Evolutionary conservation across 2,113 vertebrate genomes (phyloP), one percentile per base, ranked within the genome.

Genomic region (Anolis sagrei): DNA sequence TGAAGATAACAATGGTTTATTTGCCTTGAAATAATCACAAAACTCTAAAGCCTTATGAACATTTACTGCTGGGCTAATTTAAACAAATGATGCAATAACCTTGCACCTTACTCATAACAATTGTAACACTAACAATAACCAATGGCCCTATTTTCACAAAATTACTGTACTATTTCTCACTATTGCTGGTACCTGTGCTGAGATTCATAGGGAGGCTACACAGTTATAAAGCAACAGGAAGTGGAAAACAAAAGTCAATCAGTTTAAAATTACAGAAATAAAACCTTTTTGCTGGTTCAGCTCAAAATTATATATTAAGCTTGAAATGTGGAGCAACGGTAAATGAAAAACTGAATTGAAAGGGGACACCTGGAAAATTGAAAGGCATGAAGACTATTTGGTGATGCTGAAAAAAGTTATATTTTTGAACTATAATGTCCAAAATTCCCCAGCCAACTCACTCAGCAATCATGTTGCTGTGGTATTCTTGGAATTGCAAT

Each of bases 11-110:
- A 64, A 69, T 10, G 64, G 5, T 64, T 76, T 23, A 81, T 81
- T 61, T 32, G 66, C 7, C 72, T 81, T 86, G 36, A 64, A 80
- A 36, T 72, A 21, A 74, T 74, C 27, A 70, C 54, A 79, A 34
- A 88, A 34, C 77, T 90, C 27, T 74, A 81, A 64, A n/a, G 68
- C 72, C 77, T 75, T 68, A 72, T 10, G 66, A 84, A 62, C 34
- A 73, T 0, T 1, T 3, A 32, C 0, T 0, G 29, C 23, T 85
- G 58, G 73, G 83, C 4, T 69, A 44, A 84, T 77, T 87, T 70
- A 89, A 79, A 88, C 29, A 84, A 87, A 89, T 1, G 3, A 86
- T 25, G 54, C 10, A 66, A 0, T 7, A 83, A 13, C 58, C 91
- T 68, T 51, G 66, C 79, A 66, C 44, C 6, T 18, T 75, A 77